These are phyloP conservation scores for Lathamus discolor DNA, from an alignment of 2,113 vertebrate species.

Conservation along the genomic window DNA sequence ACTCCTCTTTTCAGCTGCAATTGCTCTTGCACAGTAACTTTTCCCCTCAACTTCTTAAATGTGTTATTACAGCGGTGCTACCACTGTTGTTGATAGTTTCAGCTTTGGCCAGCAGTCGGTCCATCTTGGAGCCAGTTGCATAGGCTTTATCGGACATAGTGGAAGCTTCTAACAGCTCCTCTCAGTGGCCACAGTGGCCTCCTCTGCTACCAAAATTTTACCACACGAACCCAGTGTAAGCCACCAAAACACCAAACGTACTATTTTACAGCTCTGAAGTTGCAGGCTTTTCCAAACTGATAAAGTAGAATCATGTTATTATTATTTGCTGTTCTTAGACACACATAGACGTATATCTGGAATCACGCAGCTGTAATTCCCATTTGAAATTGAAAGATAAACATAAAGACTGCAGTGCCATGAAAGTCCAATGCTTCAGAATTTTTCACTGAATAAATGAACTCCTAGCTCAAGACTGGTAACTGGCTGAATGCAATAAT, in stretches of 20 bases:
- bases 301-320: neutral
- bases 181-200: no score
- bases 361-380: neutral
- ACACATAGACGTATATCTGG: no score
- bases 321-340: neutral
- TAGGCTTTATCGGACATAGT: fast-evolving
- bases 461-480: neutral
- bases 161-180: neutral
- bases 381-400: neutral
- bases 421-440: neutral
- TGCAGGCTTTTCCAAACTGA: neutral
- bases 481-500: neutral
- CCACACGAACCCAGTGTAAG: neutral
- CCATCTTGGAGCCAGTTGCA: neutral
- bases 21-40: neutral
- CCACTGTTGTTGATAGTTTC: neutral
- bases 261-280: neutral
- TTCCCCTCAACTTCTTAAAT: neutral
- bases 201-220: neutral
- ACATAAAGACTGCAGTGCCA: neutral
- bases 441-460: neutral
- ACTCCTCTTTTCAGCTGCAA: fast-evolving
- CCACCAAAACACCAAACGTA: neutral
- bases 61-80: neutral
- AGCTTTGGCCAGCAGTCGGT: neutral